Evolutionary conservation across 53 echinoderm and acorn worm genomes (phyloP), one percentile per base, ranked within the genome.

Genomic region (Holothuria scabra): DNA sequence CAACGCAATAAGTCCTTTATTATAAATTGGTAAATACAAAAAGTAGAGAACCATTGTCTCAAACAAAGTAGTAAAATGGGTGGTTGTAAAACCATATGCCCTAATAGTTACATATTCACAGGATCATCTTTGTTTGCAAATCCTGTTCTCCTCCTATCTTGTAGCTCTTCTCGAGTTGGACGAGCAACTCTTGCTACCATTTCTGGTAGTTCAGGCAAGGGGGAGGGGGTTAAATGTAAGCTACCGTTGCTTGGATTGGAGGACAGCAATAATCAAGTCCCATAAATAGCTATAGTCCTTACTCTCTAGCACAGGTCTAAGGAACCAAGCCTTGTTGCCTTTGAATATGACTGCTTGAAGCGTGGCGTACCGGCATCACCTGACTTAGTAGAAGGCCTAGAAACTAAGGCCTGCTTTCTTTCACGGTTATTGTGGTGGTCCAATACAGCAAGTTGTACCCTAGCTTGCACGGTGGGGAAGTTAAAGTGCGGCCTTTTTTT

Each of bases 381-480:
- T 38, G 84, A 69, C 19, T 65, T 46, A 13, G 4, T 30, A 9
- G 34, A 20, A 20, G 60, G 8, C n/a, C 16, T 12, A 23, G 14
- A 11, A 34, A 13, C 11, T 19, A 62, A 22, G 22, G 76, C 76
- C 37, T 84, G 79, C 23, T 85, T 32, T 33, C 82, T 44, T 1
- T 24, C 70, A 21, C 52, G 29, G 66, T 89, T 89, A 23, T 84
- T 35, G 41, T 89, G 84, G 23, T 89, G 79, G 60, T 89, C 89
- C 68, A 89, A 11, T 22, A 79, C 61, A 35, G 88, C 88, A 12
- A 88, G 28, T 35, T 83, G 83, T 6, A 74, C 46, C 19, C 88
- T 57, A 18, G 66, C 79, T 5, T 67, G 80, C 85, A 85, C 70
- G 26, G 62, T 33, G 8, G 69, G 48, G 35, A 74, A 91, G 12